These are phyloP conservation scores for Druon quercuslanigerum DNA, from an alignment of 1,140 invertebrate genomes.

Conservation along the genomic window DNA sequence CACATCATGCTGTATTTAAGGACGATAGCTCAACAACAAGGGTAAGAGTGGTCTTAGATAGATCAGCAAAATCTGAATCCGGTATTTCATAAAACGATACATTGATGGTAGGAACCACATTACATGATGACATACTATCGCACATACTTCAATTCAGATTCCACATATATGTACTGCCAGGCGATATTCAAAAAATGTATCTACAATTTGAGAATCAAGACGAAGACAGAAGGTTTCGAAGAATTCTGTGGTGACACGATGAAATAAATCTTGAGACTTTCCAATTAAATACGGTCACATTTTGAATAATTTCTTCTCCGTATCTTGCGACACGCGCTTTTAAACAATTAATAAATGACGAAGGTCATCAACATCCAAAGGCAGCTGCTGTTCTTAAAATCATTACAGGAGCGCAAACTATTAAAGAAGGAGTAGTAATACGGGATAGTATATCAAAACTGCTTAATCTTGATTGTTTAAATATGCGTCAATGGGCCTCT, in stretches of 20 bases:
- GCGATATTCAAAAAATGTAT: too few species aligned
- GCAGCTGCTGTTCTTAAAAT: neutral
- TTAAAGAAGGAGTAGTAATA: too few species aligned
- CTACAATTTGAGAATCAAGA: too few species aligned
- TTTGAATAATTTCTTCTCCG: too few species aligned
- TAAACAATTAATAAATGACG: neutral
- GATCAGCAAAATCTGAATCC: conserved; percentile 15
- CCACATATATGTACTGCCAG: too few species aligned
- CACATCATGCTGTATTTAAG: conserved; percentile 33
- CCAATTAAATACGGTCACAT: neutral
- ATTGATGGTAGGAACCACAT: conserved; percentile 19
- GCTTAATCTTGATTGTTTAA: conserved; percentile 15
- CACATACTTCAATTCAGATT: too few species aligned
- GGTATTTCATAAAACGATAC: conserved; percentile 56
- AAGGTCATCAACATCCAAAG: neutral
- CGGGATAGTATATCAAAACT: too few species aligned
- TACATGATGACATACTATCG: too few species aligned
- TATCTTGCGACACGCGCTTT: too few species aligned
- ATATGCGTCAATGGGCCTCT: conserved; percentile 30
- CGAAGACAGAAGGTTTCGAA: too few species aligned
- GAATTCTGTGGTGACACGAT: too few species aligned
- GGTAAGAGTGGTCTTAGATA: conserved; percentile 17
- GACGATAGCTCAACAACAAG: neutral
- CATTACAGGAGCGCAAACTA: neutral
- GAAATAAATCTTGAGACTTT: neutral